Base-by-base conservation (phyloP, 2,797 vertebrate genomes). In the Artibeus jamaicensis region DNA sequence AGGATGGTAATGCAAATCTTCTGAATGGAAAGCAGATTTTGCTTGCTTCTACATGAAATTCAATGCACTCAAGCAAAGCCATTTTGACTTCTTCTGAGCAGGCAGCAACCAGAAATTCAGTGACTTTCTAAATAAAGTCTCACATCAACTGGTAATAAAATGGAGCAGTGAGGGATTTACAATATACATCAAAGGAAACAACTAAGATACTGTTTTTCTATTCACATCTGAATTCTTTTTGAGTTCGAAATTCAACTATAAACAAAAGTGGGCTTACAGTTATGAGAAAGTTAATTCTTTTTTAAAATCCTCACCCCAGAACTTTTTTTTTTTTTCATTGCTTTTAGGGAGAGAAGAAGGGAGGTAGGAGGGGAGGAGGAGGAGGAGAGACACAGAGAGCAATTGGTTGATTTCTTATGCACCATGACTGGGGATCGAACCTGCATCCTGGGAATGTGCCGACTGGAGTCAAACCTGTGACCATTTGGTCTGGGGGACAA, bases 11-110 rank as follows among this genome's bases (percentile, higher is more conserved):
- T 16, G 12, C 19, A 86, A 93, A 86, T 4, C 21, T 29, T 90
- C 53, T 89, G 65, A 95, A 86, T 3, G 91, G 44, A 87, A 94
- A 68, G 85, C 68, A 83, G 71, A 86, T 50, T 93, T 92, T 91
- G 67, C 57, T 95, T 86, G 24, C 24, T 95, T 9, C 78, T 29
- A 53, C 59, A 22, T 79, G 79, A 94, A 93, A 42, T 73, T 91
- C 48, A 77, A 10, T 15, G 29, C 62, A 86, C 44, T 93, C 73
- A 89, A 71, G 42, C 16, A 91, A 90, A 73, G 37, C 21, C 55
- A 88, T 68, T 84, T n/a, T 67, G 15, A 86, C 57, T 73, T 78
- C 39, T 48, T 89, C 37, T 88, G 55, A 82, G 3, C 2, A 94
- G 50, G 29, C 85, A 84, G 62, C 85, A 88, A 83, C 91, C 16